Evolutionary conservation across 2,797 vertebrate genomes (phyloP), one percentile per base, ranked within the genome.

Genomic region (Jordanella pulchra): DNA sequence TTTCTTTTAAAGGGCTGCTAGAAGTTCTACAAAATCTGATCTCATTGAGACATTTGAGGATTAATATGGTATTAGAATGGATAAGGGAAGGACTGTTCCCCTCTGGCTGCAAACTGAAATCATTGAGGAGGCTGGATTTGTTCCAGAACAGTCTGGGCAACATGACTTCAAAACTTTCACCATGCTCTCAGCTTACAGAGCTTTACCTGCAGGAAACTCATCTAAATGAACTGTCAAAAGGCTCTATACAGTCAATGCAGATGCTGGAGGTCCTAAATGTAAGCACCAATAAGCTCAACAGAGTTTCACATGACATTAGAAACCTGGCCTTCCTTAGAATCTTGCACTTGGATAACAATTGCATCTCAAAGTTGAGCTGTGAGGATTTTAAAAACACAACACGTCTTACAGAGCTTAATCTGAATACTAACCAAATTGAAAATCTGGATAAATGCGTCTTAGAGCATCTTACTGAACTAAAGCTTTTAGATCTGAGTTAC

Each of bases 141-240:
- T 73, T 3, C 14, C 1, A 0, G 11, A 72, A 79, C 21, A 0
- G 42, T 1, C 18, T 47, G 0, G 0, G 3, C 7, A 56, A 63
- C 13, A 10, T 32, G 1, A 54, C 67, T 65, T 1, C 45, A 0
- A 47, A 77, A 25, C 64, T 80, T n/a, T 4, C 0, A 1, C 13
- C 11, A 10, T 86, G 84, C 30, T 76, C 75, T 51, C 61, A 70
- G 42, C 14, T 86, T 1, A 61, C 0, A 32, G 39, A 76, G 6
- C 84, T 86, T 23, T 64, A 42, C 25, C 12, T 76, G 3, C 30
- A 63, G 1, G 0, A 0, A 2, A 67, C 45, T 32, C 0, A 21
- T 0, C 50, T 74, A 13, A 13, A 2, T 0, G 65, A 80, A 23
- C 25, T 86, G 50, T 0, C 61, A 1, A 32, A 47, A n/a, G 63